Percentiles rank a stretch among this genome's conserved stretches.
phyloP scores from a whole-genome alignment of 2,797 vertebrate species.

The Ispidina picta region DNA sequence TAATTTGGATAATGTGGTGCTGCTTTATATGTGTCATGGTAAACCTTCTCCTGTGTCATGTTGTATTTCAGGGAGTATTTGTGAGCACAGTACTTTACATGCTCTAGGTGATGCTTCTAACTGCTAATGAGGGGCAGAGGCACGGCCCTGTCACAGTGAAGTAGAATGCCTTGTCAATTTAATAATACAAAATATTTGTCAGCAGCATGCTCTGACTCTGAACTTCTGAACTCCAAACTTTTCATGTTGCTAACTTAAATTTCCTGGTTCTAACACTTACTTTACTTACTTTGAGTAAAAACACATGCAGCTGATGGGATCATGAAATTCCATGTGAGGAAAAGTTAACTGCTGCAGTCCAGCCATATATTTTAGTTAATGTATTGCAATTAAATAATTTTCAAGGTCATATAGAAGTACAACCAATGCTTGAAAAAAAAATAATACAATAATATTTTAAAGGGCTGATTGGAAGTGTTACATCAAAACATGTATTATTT shows the following conservation, averaged over 20 bases:
- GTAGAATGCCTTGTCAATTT: not conserved
- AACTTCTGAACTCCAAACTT: not conserved
- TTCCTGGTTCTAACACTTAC: not conserved
- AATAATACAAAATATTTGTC: not conserved
- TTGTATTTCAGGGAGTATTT: slow-evolving; percentile 25
- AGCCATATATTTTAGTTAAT: not conserved
- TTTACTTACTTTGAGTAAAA: slow-evolving; percentile 27
- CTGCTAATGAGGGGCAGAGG: not conserved
- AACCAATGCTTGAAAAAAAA: not conserved
- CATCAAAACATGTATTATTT: not conserved
- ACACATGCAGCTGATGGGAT: not conserved
- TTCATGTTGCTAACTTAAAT: not conserved
- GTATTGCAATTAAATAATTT: not conserved
- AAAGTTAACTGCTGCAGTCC: not conserved
- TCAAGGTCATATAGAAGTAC: not conserved
- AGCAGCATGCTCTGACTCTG: not conserved
- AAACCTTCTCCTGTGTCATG: not conserved
- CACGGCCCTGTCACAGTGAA: not conserved
- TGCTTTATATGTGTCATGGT: slow-evolving; percentile 26
- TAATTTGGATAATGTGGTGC: not conserved
- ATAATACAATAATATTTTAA: not conserved
- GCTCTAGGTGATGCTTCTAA: not conserved
- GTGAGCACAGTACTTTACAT: slow-evolving; percentile 8
- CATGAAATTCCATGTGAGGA: not conserved
- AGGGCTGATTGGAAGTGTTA: not conserved